phyloP scores from a whole-genome alignment of 2,113 vertebrate species.

The Caranx melampygus region DNA sequence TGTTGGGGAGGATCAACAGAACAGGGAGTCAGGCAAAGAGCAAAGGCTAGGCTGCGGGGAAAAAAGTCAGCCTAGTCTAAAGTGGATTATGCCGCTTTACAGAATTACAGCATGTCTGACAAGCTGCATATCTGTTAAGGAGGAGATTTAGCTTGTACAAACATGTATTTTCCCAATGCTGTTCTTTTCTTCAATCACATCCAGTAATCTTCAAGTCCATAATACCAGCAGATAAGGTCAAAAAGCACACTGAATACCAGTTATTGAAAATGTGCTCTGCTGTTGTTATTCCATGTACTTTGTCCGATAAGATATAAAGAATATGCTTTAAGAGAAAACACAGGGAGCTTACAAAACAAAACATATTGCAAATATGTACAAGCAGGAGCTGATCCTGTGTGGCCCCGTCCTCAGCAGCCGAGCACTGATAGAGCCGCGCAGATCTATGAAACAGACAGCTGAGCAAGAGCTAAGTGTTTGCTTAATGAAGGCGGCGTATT shows the following conservation, averaged over 20 bases:
- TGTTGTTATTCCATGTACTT: conserved; percentile 55
- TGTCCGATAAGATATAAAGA: conserved; percentile 50
- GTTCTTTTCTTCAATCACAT: conserved; percentile 79
- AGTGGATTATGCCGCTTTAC: conserved; percentile 85
- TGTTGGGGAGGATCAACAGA: conserved; percentile 79
- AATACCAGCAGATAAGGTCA: conserved; percentile 64
- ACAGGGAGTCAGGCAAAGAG: conserved; percentile 77
- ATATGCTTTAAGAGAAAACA: conserved; percentile 61
- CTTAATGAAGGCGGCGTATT: conserved; percentile 98
- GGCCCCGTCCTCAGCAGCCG: neutral
- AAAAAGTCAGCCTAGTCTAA: conserved; percentile 83
- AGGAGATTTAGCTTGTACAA: conserved; percentile 78
- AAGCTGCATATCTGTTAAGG: conserved; percentile 80
- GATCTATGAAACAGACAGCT: conserved; percentile 49
- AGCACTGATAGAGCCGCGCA: conserved; percentile 4
- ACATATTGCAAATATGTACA: conserved; percentile 30
- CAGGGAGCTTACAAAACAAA: conserved; percentile 47
- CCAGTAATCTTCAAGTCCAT: conserved; percentile 69
- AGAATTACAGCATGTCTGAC: conserved; percentile 86
- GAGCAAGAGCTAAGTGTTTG: conserved; percentile 78
- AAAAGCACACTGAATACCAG: conserved; percentile 51
- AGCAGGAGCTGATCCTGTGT: conserved; percentile 14
- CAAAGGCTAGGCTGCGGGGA: conserved; percentile 79
- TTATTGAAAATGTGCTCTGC: conserved; percentile 66
- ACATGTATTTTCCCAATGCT: conserved; percentile 72